Conservation (phyloP, 2,113 vertebrate species). For the Siniperca knerii region DNA sequence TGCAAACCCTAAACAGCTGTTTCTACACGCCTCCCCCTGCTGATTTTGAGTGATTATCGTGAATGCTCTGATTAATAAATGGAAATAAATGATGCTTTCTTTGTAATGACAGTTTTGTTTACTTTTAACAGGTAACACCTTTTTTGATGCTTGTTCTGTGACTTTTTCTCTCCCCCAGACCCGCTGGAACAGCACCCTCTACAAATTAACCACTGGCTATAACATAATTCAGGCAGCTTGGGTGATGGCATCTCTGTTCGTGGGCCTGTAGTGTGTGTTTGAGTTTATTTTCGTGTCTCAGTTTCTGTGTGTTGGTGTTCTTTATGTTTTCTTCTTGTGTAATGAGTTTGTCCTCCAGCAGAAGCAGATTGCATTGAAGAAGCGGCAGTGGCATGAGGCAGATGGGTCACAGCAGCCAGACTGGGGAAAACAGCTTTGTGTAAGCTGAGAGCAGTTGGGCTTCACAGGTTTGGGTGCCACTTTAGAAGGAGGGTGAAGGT, state of each 20-base stretch:
- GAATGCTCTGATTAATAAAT: no score
- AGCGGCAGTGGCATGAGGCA: constrained; percentile 76
- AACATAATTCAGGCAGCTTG: not conserved
- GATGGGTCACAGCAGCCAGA: constrained; percentile 72
- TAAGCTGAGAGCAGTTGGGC: constrained; percentile 51
- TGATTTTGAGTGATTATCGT: no score
- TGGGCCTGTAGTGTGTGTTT: not conserved
- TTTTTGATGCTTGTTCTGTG: no score
- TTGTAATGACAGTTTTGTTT: no score
- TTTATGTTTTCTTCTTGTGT: constrained; percentile 42
- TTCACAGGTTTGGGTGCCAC: not conserved
- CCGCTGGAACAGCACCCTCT: no score
- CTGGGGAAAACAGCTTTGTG: constrained; percentile 71
- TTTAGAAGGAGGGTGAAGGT: not conserved
- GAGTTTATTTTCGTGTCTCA: not conserved
- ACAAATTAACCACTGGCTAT: no score
- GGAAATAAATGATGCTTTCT: no score
- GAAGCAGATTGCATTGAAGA: constrained; percentile 81
- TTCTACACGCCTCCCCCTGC: no score
- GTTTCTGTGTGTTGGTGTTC: not conserved
- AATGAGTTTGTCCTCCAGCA: constrained; percentile 52
- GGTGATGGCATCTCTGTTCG: not conserved
- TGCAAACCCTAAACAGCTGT: no score
- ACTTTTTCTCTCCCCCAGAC: no score
- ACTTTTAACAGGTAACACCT: no score